Conservation (phyloP, 2,797 vertebrate genomes). For the Sebastes hubbsi region DNA sequence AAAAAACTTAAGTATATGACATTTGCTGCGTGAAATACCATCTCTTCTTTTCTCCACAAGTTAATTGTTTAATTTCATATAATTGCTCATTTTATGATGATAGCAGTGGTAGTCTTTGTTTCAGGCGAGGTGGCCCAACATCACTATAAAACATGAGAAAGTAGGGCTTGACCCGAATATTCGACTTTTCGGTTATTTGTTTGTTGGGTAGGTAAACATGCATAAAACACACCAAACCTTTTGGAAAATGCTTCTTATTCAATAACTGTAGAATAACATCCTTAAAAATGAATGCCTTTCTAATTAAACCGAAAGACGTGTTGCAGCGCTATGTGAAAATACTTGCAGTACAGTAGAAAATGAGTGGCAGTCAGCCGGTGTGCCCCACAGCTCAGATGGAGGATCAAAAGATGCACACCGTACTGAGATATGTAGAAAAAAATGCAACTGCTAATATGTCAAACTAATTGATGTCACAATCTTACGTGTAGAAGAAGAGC, state of each 20-base stretch:
- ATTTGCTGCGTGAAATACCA: background rate
- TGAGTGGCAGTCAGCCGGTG: background rate
- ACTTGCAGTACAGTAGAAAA: background rate
- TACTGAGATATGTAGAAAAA: background rate
- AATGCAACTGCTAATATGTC: background rate
- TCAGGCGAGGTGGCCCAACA: background rate
- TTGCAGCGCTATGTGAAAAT: accelerated
- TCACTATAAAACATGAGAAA: background rate
- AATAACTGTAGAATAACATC: too few relatives aligned
- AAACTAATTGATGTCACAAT: background rate
- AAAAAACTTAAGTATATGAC: background rate
- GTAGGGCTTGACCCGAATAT: too few relatives aligned
- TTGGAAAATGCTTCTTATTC: too few relatives aligned
- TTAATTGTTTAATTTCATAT: background rate
- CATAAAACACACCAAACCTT: too few relatives aligned
- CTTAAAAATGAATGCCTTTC: too few relatives aligned
- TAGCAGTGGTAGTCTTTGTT: background rate
- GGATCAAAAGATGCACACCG: background rate
- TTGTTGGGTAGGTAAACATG: too few relatives aligned
- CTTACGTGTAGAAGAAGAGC: slow-evolving; percentile 90
- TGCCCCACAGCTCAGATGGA: background rate
- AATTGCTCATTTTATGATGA: background rate
- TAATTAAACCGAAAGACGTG: background rate
- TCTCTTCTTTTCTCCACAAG: background rate
- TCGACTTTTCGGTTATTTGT: too few relatives aligned